A percentile compares a stretch with the other conserved stretches of the same genome.
Conservation (phyloP, 2,797 vertebrate genomes). For the Nannoperca obscura region DNA sequence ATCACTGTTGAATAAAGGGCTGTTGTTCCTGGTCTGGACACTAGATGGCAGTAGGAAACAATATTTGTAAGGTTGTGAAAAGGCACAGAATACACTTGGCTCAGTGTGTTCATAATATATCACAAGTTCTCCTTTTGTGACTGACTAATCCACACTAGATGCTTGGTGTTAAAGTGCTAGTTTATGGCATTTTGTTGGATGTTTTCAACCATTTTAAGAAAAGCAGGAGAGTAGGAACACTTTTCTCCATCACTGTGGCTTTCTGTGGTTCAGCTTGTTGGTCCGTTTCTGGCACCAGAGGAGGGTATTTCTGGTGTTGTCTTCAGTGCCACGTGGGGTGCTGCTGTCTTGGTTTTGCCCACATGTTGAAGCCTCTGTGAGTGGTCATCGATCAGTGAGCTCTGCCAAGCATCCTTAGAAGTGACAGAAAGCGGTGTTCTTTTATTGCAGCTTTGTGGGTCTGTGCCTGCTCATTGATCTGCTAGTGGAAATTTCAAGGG, state of each 20-base stretch:
- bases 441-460: slow-evolving; percentile 42
- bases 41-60: slow-evolving; percentile 71
- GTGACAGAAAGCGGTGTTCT: slow-evolving; percentile 41
- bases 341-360: not conserved
- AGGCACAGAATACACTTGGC: not conserved
- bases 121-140: slow-evolving; percentile 1
- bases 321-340: slow-evolving; percentile 5
- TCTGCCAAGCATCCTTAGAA: slow-evolving; percentile 36
- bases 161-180: not conserved
- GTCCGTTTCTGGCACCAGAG: slow-evolving; percentile 15
- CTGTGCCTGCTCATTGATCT: slow-evolving; percentile 53
- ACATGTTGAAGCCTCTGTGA: slow-evolving; percentile 9
- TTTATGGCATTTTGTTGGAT: not conserved
- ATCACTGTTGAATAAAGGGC: not conserved
- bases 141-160: not conserved
- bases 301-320: not conserved
- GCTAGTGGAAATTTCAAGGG: slow-evolving; percentile 37
- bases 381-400: slow-evolving; percentile 45
- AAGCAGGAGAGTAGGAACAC: not conserved
- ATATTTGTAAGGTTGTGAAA: not conserved
- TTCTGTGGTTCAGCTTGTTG: not conserved
- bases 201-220: not conserved
- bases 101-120: not conserved
- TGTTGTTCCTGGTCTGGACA: slow-evolving; percentile 34
- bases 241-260: not conserved